Conservation (phyloP, 2,113 vertebrate species). For the Podarcis cretensis region DNA sequence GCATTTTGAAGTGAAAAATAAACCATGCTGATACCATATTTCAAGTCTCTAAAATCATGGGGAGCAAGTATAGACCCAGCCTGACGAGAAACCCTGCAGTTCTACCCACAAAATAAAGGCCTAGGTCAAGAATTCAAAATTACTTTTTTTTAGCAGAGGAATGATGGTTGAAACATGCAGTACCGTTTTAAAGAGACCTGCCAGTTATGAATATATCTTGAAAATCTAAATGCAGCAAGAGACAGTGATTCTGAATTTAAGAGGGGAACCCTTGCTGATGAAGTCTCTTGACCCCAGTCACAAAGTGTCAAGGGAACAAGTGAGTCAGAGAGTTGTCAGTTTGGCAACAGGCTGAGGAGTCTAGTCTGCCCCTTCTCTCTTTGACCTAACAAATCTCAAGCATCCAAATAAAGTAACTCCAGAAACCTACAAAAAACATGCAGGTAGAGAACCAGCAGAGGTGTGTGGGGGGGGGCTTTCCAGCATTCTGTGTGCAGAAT, state of each 20-base stretch:
- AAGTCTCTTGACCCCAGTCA: too few species aligned
- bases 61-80: background rate
- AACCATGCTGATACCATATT: background rate
- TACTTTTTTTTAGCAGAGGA: background rate
- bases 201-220: background rate
- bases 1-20: background rate
- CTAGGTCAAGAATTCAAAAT: background rate
- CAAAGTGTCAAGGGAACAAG: too few species aligned
- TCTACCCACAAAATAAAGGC: background rate
- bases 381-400: too few species aligned
- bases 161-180: background rate
- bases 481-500: too few species aligned
- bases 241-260: background rate
- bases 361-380: too few species aligned
- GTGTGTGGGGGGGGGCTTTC: too few species aligned
- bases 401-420: too few species aligned
- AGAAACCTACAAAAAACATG: too few species aligned
- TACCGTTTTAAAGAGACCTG: background rate
- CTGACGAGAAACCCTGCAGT: background rate
- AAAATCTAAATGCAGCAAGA: background rate
- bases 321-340: too few species aligned
- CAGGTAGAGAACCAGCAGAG: too few species aligned
- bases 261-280: too few species aligned
- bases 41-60: background rate
- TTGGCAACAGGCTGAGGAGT: too few species aligned